Base-by-base conservation (phyloP, 2,888 invertebrate genomes). In the Yponomeuta cagnagella region DNA sequence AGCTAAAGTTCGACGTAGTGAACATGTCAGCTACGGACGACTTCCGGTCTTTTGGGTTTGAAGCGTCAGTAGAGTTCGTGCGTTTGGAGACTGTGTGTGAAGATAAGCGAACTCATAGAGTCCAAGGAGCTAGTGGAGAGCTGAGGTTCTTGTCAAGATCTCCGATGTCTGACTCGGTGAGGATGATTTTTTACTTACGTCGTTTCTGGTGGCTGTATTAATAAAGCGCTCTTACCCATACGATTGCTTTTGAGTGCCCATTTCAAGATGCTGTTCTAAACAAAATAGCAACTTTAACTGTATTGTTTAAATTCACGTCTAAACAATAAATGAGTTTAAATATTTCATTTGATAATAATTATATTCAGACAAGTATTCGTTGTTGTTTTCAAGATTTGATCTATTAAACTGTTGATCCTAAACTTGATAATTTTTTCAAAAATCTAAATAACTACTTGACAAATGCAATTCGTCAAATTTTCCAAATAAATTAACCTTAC, bases 1-100 rank as follows among this genome's bases (percentile, higher is more conserved):
- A 97, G 82, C 92, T 98, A 63, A 95, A 95, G 78, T 97, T 98
- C 80, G 95, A 95, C 75, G 96, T 97, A 23, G 93, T 94, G 72
- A 95, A 95, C 77, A 97, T 98, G 98, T 94, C 96, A 74, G 95
- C 97, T 1, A 90, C 96, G 30, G 97, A 98, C 80, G 97, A 98
- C 91, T 97, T 97, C 82, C 94, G 96, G 72, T 95, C 95, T 69
- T 94, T 97, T 75, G 96, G 95, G 80, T 97, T 98, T 84, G 97
- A 97, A 83, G 97, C 96, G 8, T 94, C 94, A 65, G 97, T 96
- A 86, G 97, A 97, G 82, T 97, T 97, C 77, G 93, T 97, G 12
- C 94, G 95, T 78, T 90, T 94, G 68, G 94, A 94, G n/a, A 93
- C 94, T 0, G 93, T 93, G 37, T 97, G 97, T 80, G 93, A 94